phyloP scores from a whole-genome alignment of 2,113 vertebrate species.

The Astatotilapia flaviijosephi region DNA sequence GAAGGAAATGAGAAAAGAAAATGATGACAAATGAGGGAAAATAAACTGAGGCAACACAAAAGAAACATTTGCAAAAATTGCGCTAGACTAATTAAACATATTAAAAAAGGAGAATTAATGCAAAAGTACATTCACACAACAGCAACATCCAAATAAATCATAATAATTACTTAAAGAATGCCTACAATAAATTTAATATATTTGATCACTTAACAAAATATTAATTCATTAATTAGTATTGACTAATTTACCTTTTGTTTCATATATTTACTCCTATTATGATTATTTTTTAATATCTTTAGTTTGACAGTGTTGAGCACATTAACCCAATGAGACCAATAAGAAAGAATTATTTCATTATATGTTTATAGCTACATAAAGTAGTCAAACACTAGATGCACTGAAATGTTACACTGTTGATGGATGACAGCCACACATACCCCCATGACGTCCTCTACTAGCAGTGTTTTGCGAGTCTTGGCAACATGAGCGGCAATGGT shows the following conservation, averaged over 20 bases:
- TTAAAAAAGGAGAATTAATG: not conserved
- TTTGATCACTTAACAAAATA: not conserved
- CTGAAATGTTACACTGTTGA: not conserved
- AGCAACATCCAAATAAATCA: not conserved
- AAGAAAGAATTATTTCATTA: not conserved
- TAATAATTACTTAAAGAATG: not conserved
- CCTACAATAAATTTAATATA: not conserved
- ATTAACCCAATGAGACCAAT: not conserved
- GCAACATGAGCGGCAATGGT: constrained; percentile 95
- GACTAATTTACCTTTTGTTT: not conserved
- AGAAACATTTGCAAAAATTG: not conserved
- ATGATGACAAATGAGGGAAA: not conserved
- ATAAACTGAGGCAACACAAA: not conserved
- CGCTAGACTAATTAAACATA: not conserved
- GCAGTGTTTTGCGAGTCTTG: constrained; percentile 89
- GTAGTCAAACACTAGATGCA: not conserved
- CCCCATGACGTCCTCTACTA: constrained; percentile 93
- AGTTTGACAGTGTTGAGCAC: not conserved
- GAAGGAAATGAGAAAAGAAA: not conserved
- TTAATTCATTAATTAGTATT: not conserved
- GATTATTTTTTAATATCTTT: not conserved
- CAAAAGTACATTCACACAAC: not conserved
- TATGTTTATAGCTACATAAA: not conserved
- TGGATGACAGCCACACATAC: constrained; percentile 74
- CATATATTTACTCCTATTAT: not conserved